phyloP scores from a whole-genome alignment of 2,113 vertebrate genomes.

The Megaleporinus macrocephalus region DNA sequence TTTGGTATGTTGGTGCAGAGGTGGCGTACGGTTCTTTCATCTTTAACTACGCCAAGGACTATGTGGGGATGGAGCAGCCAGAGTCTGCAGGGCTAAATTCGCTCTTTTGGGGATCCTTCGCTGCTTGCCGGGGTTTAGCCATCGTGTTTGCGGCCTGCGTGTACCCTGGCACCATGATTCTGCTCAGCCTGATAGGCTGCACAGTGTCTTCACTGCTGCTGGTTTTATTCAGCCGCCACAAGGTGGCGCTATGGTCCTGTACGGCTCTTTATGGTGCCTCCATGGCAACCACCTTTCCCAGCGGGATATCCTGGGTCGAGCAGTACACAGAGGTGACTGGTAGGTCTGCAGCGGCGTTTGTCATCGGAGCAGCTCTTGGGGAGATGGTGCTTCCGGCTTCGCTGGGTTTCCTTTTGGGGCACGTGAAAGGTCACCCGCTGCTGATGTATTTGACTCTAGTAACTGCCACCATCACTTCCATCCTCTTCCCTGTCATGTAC shows the following conservation, averaged over 20 bases:
- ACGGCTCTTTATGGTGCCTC: conserved; percentile 85
- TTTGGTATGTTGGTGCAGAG: conserved; percentile 91
- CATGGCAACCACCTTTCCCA: conserved; percentile 91
- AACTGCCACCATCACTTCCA: conserved; percentile 75
- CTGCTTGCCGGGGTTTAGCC: conserved; percentile 81
- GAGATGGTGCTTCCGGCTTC: conserved; percentile 90
- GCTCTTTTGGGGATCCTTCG: conserved; percentile 90
- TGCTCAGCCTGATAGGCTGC: conserved; percentile 82
- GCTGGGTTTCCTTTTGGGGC: conserved; percentile 82
- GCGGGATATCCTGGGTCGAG: conserved; percentile 92
- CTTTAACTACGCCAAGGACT: conserved; percentile 83
- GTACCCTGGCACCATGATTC: conserved; percentile 86
- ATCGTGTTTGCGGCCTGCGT: conserved; percentile 85
- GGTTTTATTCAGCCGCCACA: conserved; percentile 75
- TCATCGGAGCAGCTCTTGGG: conserved; percentile 86
- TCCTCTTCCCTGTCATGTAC: conserved; percentile 91
- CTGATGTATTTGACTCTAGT: conserved; percentile 82
- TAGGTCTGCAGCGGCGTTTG: conserved; percentile 81
- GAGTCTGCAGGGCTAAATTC: conserved; percentile 88
- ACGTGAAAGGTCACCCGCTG: conserved; percentile 72
- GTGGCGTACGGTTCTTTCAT: conserved; percentile 91
- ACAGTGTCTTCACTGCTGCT: conserved; percentile 77
- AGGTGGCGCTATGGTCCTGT: conserved; percentile 80
- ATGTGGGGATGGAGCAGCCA: conserved; percentile 70
- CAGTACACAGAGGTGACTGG: conserved; percentile 89